A percentile compares a stretch with the other conserved stretches of the same genome.
These are phyloP conservation scores for Macroramphosus scolopax DNA, from an alignment of 2,797 vertebrate species.

Conservation along the genomic window DNA sequence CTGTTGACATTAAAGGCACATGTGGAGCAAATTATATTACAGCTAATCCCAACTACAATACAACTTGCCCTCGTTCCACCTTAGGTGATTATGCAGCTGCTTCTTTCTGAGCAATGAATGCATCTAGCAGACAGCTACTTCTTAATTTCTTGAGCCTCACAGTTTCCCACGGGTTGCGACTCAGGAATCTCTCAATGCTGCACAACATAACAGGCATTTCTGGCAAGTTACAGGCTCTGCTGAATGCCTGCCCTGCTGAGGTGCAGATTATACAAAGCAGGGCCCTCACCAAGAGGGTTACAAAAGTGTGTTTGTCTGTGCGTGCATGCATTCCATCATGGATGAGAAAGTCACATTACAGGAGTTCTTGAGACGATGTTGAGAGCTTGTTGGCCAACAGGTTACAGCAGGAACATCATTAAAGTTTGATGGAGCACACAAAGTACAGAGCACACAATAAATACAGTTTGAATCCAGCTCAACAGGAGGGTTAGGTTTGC, in stretches of 20 bases:
- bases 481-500: no score
- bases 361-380: no score
- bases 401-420: conserved; percentile 41
- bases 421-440: no score
- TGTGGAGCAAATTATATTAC: no score
- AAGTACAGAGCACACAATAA: no score
- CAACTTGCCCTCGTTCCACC: background rate
- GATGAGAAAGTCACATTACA: no score
- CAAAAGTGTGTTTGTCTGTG: no score
- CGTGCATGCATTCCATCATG: no score
- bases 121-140: background rate
- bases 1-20: conserved; percentile 2
- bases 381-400: conserved; percentile 14
- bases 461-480: no score
- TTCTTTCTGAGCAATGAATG: background rate
- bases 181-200: conserved; percentile 68
- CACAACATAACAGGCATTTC: conserved; percentile 60
- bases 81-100: background rate
- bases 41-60: background rate
- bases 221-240: conserved; percentile 24
- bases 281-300: no score
- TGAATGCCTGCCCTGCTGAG: conserved; percentile 3
- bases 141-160: conserved; percentile 1
- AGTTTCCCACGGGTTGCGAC: conserved; percentile 42
- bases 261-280: no score